These are phyloP conservation scores for Epinephelus awoara DNA, from an alignment of 2,797 vertebrate genomes.

Conservation along the genomic window DNA sequence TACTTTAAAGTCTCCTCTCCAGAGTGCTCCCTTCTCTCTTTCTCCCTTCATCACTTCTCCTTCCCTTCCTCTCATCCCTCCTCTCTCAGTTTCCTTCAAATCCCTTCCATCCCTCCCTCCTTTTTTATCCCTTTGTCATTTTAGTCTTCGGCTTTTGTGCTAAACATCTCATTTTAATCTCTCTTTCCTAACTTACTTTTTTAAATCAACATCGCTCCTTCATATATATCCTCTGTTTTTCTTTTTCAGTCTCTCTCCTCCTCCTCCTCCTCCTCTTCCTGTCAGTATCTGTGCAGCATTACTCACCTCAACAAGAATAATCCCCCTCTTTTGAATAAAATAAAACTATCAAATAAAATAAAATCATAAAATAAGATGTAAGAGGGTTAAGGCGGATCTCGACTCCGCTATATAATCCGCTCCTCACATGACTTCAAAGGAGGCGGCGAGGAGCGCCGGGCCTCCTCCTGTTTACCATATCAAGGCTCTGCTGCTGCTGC, in stretches of 20 bases:
- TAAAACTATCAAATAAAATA: slow-evolving; percentile 61
- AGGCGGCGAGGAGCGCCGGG: slow-evolving; percentile 37
- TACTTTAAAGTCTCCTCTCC: not conserved
- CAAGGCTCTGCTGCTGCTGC: slow-evolving; percentile 55
- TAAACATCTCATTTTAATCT: not conserved
- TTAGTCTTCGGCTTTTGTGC: not conserved
- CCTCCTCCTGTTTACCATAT: slow-evolving; percentile 62
- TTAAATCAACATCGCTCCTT: not conserved
- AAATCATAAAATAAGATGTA: slow-evolving; percentile 65
- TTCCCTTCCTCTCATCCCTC: not conserved
- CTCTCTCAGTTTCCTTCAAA: not conserved
- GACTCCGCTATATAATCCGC: slow-evolving; percentile 55
- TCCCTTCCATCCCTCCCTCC: too few relatives aligned
- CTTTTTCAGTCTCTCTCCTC: not conserved
- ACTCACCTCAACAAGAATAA: slow-evolving; percentile 54
- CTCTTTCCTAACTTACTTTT: not conserved
- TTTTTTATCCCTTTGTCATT: too few relatives aligned
- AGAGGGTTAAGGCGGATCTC: slow-evolving; percentile 65
- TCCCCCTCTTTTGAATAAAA: slow-evolving; percentile 59
- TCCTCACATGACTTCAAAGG: slow-evolving; percentile 69
- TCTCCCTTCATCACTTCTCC: not conserved
- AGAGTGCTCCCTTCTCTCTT: too few relatives aligned
- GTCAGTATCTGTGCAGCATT: slow-evolving; percentile 25
- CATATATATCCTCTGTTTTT: not conserved
- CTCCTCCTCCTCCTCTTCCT: slow-evolving; percentile 30